Base-by-base conservation (phyloP, 2,888 invertebrate species). In the Anaspis maculata region DNA sequence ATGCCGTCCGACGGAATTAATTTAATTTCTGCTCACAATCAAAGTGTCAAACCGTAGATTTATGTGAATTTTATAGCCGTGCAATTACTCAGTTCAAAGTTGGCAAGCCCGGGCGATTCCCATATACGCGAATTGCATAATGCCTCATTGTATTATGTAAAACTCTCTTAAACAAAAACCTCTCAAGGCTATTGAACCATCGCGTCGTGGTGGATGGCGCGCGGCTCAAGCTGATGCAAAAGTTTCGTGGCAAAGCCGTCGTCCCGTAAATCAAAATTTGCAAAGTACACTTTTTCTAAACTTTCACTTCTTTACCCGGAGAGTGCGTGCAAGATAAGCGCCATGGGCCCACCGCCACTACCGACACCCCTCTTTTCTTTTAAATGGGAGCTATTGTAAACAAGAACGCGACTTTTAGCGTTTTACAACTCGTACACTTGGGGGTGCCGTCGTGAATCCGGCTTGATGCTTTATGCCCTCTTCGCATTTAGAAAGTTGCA, bases 261-360 rank as follows among this genome's bases (percentile, higher is more conserved):
- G n/a, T n/a, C n/a, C n/a, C 59, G 48, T 63, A 62, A 63, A 63
- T 63, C 63, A 62, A 61, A 58, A 57, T 61, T 59, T 55, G 56
- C 57, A 56, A 51, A 61, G 56, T 56, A 53, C 52, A 54, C 56
- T 57, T 60, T 59, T 59, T 56, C 51, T n/a, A n/a, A 60, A 61
- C 62, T 63, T 62, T 62, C 61, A 59, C 61, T 62, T 57, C n/a
- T n/a, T n/a, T n/a, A n/a, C n/a, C n/a, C n/a, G n/a, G n/a, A n/a
- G n/a, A n/a, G n/a, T 51, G 41, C 44, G 42, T 45, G 46, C 45
- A 15, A 39, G 39, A 39, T 39, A 39, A 39, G 39, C 15, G 27
- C n/a, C n/a, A n/a, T n/a, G n/a, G n/a, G n/a, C n/a, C n/a, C n/a
- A n/a, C n/a, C n/a, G n/a, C n/a, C n/a, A n/a, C n/a, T n/a, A n/a